These are phyloP conservation scores for Triops cancriformis DNA, from an alignment of 1,140 invertebrate genomes.

Conservation along the genomic window DNA sequence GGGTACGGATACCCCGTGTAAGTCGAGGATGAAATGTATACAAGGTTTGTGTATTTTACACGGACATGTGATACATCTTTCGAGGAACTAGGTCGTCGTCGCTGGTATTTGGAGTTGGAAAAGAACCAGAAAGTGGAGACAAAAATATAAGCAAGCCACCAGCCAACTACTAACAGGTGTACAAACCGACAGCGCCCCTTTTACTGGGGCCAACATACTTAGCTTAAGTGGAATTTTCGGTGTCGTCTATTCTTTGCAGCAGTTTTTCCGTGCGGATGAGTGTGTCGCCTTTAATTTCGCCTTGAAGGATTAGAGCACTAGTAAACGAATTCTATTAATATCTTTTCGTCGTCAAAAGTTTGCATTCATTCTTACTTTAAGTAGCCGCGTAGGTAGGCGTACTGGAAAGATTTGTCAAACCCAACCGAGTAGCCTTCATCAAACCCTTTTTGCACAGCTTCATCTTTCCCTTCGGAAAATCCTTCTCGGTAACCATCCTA, in stretches of 20 bases:
- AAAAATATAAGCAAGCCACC: background rate
- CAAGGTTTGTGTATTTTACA: too few relatives aligned
- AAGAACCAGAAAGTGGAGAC: background rate
- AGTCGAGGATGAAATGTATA: too few relatives aligned
- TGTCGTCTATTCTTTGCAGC: background rate
- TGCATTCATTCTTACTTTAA: background rate
- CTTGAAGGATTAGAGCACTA: background rate
- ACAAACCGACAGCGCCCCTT: background rate
- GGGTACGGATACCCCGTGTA: too few relatives aligned
- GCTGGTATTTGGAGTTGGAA: background rate
- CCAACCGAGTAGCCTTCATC: constrained; percentile 48
- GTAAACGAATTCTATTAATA: background rate
- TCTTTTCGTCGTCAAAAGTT: background rate
- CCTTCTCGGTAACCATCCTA: constrained; percentile 51
- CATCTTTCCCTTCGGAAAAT: constrained; percentile 43
- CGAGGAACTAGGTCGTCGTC: background rate
- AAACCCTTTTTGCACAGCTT: constrained; percentile 48
- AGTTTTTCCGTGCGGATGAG: background rate
- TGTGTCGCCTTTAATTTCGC: background rate
- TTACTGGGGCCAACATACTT: background rate
- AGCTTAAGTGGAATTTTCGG: background rate
- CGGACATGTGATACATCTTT: background rate
- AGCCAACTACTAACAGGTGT: background rate
- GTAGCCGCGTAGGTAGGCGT: background rate
- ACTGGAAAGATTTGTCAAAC: constrained; percentile 33